phyloP scores from a whole-genome alignment of 2,797 vertebrate genomes.

The Gephyroberyx darwinii region DNA sequence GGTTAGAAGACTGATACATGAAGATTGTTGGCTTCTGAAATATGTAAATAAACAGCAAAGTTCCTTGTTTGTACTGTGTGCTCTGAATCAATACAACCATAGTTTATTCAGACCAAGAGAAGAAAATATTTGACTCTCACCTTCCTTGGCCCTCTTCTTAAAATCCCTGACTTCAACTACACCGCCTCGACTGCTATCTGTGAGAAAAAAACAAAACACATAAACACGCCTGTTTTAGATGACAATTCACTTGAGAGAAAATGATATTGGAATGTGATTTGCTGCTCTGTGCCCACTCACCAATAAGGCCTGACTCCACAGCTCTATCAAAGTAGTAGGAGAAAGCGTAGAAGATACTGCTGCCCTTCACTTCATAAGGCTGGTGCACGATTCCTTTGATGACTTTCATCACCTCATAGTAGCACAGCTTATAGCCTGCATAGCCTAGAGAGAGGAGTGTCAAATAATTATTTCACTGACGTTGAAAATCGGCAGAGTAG shows the following conservation, averaged over 20 bases:
- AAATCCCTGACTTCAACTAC: conserved; percentile 92
- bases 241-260: conserved; percentile 48
- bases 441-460: conserved; percentile 81
- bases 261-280: conserved; percentile 36
- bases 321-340: conserved; percentile 97
- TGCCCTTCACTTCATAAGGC: conserved; percentile 89
- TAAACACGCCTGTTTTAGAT: conserved; percentile 44
- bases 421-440: conserved; percentile 93
- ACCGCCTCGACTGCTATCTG: conserved; percentile 91
- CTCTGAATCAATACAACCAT: conserved; percentile 31
- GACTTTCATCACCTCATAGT: conserved; percentile 90
- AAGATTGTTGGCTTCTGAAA: conserved; percentile 68
- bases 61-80: too few relatives aligned
- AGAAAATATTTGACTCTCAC: conserved; percentile 78
- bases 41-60: too few relatives aligned
- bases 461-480: conserved; percentile 10
- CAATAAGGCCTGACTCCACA: conserved; percentile 91
- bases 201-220: conserved; percentile 64
- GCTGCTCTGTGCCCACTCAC: conserved; percentile 79
- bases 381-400: conserved; percentile 93
- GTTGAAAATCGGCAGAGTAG: conserved; percentile 12
- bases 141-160: conserved; percentile 95
- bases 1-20: conserved; percentile 63
- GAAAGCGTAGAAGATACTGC: conserved; percentile 95
- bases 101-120: conserved; percentile 40